phyloP scores from a whole-genome alignment of 2,797 vertebrate species.

The Enteromius paludinosus region DNA sequence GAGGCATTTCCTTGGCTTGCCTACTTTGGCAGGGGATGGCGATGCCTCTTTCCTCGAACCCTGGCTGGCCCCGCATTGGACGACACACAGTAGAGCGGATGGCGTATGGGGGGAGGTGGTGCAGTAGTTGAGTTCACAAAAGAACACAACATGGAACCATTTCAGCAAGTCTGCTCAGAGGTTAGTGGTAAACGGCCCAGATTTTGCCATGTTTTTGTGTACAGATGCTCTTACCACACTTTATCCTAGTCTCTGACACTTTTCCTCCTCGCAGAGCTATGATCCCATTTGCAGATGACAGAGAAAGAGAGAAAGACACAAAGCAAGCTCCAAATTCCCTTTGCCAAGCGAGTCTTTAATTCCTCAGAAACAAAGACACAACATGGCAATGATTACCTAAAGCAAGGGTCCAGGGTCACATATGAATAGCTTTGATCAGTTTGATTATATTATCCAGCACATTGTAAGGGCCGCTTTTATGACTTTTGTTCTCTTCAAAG shows the following conservation, averaged over 20 bases:
- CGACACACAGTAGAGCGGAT: constrained; percentile 66
- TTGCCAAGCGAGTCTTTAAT: constrained; percentile 76
- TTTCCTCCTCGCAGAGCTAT: constrained; percentile 53
- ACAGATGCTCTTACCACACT: background rate
- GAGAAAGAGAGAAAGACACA: constrained; percentile 43
- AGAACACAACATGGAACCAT: constrained; percentile 72
- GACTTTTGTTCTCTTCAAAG: background rate
- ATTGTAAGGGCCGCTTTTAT: background rate
- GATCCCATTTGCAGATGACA: constrained; percentile 74
- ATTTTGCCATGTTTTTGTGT: constrained; percentile 63
- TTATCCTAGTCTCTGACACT: background rate
- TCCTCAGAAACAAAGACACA: constrained; percentile 66
- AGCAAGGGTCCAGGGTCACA: constrained; percentile 49
- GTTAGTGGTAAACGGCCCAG: constrained; percentile 66
- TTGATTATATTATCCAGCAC: no score
- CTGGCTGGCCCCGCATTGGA: constrained; percentile 80
- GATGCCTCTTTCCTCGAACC: constrained; percentile 75
- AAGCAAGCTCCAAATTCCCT: constrained; percentile 58
- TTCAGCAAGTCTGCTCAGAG: constrained; percentile 72
- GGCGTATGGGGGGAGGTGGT: constrained; percentile 66
- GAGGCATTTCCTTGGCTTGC: constrained; percentile 77
- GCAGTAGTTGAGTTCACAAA: constrained; percentile 68
- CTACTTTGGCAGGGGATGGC: constrained; percentile 77
- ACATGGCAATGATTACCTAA: constrained; percentile 64
- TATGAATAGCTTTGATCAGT: background rate